These are phyloP conservation scores for Megatriorchis doriae DNA, from an alignment of 2,113 vertebrate species.

Conservation along the genomic window DNA sequence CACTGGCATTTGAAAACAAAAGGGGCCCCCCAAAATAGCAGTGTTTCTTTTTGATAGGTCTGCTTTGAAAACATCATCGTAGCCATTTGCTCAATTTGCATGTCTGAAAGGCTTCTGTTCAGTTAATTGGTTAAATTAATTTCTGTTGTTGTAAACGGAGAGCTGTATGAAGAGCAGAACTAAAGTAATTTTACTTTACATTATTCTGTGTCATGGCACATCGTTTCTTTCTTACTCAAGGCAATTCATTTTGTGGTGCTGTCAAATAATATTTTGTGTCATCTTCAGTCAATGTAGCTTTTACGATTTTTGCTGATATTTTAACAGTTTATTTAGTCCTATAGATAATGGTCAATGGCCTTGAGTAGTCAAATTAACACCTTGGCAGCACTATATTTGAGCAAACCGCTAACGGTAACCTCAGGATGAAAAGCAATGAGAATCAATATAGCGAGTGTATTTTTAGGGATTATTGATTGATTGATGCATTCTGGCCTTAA, in stretches of 20 bases:
- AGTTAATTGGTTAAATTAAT: conserved; percentile 44
- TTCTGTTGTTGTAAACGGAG: not conserved
- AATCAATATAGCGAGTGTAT: conserved; percentile 28
- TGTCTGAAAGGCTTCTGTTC: conserved; percentile 23
- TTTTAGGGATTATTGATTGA: conserved; percentile 70
- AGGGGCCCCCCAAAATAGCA: fast-evolving
- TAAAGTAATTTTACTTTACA: conserved; percentile 24
- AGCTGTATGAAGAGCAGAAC: not conserved
- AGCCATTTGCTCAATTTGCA: not conserved
- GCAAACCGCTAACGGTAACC: conserved; percentile 28
- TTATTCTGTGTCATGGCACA: not conserved
- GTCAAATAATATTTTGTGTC: not conserved
- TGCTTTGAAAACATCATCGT: not conserved
- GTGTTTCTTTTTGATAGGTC: not conserved
- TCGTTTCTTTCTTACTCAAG: conserved; percentile 25
- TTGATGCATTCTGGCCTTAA: conserved; percentile 49
- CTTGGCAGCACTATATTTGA: not conserved
- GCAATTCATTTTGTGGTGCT: conserved; percentile 15
- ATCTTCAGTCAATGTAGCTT: not conserved
- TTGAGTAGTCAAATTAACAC: conserved; percentile 44
- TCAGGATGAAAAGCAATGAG: conserved; percentile 8
- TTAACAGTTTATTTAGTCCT: conserved; percentile 4
- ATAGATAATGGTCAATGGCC: conserved; percentile 42
- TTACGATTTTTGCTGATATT: not conserved
- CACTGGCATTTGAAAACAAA: not conserved